A percentile compares a stretch with the other conserved stretches of the same genome.
Conservation (phyloP, 2,113 vertebrate species). For the Pionites leucogaster region DNA sequence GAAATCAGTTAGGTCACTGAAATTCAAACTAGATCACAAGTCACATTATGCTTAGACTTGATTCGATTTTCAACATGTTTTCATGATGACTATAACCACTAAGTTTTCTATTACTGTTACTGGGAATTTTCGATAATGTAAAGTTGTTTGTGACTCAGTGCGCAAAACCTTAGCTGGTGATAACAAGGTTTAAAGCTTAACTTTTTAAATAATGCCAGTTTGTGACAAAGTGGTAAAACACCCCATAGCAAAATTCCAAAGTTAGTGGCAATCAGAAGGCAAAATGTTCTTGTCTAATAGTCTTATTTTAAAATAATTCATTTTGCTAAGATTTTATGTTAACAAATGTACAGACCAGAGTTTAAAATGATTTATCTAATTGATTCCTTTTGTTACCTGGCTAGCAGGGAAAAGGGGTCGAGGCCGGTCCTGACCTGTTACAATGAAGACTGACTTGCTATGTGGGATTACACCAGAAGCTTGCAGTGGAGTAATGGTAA, state of each 20-base stretch:
- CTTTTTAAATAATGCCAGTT: conserved; percentile 76
- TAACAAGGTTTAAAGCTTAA: conserved; percentile 61
- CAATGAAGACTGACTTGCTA: conserved; percentile 98
- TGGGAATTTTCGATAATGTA: conserved; percentile 59
- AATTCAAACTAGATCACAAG: conserved; percentile 60
- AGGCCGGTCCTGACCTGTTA: conserved; percentile 92
- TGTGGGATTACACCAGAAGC: conserved; percentile 97
- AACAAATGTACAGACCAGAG: conserved; percentile 77
- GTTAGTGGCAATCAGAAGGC: conserved; percentile 67
- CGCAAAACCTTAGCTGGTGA: conserved; percentile 44
- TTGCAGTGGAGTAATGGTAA: conserved; percentile 94
- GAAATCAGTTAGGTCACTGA: conserved; percentile 34
- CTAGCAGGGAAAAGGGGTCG: conserved; percentile 96
- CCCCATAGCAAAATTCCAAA: conserved; percentile 30
- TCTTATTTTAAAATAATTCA: conserved; percentile 61
- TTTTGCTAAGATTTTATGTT: conserved; percentile 73
- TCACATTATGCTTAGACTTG: conserved; percentile 58
- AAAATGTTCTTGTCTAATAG: conserved; percentile 62
- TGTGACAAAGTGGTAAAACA: conserved; percentile 66
- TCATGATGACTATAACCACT: conserved; percentile 55
- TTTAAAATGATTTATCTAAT: conserved; percentile 90
- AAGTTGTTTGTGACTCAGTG: conserved; percentile 65
- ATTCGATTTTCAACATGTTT: conserved; percentile 71
- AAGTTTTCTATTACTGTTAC: conserved; percentile 38
- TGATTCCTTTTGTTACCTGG: conserved; percentile 98